Percentiles rank a stretch among this genome's conserved stretches.
Evolutionary conservation across 2,797 vertebrate genomes (phyloP).

Genomic region (Momotus momota): DNA sequence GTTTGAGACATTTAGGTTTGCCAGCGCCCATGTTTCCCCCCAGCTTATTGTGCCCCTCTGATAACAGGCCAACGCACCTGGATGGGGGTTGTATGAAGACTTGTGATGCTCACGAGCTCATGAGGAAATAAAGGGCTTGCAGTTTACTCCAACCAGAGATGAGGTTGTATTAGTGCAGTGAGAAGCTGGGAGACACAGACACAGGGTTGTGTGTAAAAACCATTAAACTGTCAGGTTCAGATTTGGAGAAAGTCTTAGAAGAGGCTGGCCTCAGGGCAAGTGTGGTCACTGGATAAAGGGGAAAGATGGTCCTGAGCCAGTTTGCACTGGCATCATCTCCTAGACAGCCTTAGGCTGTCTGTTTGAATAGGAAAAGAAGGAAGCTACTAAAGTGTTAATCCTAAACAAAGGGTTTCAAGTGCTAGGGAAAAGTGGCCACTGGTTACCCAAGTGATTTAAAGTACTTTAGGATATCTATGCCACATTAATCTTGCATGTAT

Average conservation of each 20-base stretch:
- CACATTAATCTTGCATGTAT: not conserved
- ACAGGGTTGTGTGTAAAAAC: not conserved
- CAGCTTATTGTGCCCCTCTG: not conserved
- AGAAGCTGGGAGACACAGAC: not conserved
- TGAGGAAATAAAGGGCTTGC: not conserved
- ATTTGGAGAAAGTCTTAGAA: not conserved
- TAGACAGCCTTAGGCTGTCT: not conserved
- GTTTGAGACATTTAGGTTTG: not conserved
- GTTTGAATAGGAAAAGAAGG: not conserved
- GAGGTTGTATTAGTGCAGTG: not conserved
- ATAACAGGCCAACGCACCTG: accelerated
- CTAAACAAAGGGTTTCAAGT: constrained; percentile 26
- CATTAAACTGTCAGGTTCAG: not conserved
- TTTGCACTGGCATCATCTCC: not conserved
- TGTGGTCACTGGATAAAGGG: not conserved
- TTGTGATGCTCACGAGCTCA: not conserved
- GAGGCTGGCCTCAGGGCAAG: not conserved
- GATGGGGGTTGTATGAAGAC: not conserved
- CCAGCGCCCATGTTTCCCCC: not conserved
- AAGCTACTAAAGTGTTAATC: constrained; percentile 36
- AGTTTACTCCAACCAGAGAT: not conserved
- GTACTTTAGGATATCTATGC: not conserved
- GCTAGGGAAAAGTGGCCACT: not conserved
- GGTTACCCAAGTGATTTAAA: constrained; percentile 21
- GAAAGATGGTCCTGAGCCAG: not conserved